A percentile compares a stretch with the other conserved stretches of the same genome.
Evolutionary conservation across 1,140 invertebrate genomes (phyloP).

Genomic region (Phymastichus coffea): DNA sequence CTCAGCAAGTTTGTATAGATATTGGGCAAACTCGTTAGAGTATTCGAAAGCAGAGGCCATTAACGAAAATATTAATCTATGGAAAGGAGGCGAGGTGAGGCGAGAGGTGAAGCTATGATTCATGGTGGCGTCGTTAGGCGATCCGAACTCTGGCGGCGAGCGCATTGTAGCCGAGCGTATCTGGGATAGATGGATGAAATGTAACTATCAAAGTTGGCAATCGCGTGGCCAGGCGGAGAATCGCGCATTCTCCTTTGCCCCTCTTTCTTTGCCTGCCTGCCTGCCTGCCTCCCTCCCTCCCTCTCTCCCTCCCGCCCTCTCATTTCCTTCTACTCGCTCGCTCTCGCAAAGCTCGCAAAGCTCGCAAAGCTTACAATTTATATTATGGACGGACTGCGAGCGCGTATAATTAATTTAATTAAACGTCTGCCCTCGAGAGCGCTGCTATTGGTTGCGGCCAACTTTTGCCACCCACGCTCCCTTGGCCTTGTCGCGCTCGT

Average conservation of each 20-base stretch:
- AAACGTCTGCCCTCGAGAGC: conserved; percentile 54
- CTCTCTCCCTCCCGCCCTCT: neutral
- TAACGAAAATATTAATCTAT: conserved; percentile 26
- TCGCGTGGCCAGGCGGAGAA: conserved; percentile 42
- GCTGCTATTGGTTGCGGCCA: conserved; percentile 55
- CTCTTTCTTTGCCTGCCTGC: neutral
- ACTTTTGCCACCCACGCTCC: conserved; percentile 45
- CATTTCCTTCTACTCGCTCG: conserved; percentile 11
- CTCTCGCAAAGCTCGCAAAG: no score
- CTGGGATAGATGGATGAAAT: conserved; percentile 46
- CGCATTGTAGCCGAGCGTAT: conserved; percentile 34
- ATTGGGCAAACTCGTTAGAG: conserved; percentile 16
- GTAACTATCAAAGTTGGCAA: conserved; percentile 57
- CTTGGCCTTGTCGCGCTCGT: neutral
- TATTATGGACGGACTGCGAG: conserved; percentile 50
- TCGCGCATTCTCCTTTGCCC: conserved; percentile 22
- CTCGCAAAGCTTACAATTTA: conserved; percentile 55
- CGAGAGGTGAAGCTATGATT: conserved; percentile 10
- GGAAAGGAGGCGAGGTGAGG: neutral
- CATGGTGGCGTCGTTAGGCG: conserved; percentile 23
- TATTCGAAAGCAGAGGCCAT: conserved; percentile 2
- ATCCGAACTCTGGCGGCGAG: conserved; percentile 26
- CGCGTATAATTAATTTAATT: conserved; percentile 59
- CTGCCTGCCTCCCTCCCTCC: conserved; percentile 5
- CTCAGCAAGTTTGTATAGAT: no score